phyloP scores from a whole-genome alignment of 2,797 vertebrate genomes.

The Loris lydekkerianus region DNA sequence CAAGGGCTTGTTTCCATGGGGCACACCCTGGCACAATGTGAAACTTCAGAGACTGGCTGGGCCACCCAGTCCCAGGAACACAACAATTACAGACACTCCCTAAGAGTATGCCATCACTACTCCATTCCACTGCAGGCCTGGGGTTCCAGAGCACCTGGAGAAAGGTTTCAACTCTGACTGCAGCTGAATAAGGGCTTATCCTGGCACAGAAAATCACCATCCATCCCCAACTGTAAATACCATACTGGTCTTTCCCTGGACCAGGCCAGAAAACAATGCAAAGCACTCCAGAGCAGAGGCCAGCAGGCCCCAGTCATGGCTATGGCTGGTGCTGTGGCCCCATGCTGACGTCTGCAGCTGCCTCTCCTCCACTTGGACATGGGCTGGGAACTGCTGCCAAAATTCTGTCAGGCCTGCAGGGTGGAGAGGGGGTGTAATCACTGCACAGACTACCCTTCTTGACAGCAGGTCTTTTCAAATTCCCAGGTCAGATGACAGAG shows the following conservation, averaged over 20 bases:
- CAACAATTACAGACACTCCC: background rate
- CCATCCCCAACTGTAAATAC: constrained; percentile 52
- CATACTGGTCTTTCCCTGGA: background rate
- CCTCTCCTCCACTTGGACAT: constrained; percentile 61
- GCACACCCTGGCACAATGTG: background rate
- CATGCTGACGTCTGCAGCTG: constrained; percentile 59
- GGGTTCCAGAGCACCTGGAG: background rate
- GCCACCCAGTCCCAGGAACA: constrained; percentile 35
- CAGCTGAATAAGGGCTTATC: background rate
- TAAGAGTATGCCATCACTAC: background rate
- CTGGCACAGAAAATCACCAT: background rate
- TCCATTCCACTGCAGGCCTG: constrained; percentile 51
- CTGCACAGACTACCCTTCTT: constrained; percentile 42
- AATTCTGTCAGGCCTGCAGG: constrained; percentile 69
- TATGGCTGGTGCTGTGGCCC: constrained; percentile 68
- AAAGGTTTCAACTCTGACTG: background rate
- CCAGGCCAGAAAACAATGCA: constrained; percentile 72
- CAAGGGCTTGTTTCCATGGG: background rate
- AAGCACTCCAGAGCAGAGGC: constrained; percentile 66
- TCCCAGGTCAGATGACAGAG: background rate
- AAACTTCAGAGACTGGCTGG: constrained; percentile 4
- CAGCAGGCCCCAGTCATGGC: background rate
- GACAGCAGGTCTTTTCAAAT: background rate
- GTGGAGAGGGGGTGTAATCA: constrained; percentile 37
- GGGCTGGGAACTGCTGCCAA: constrained; percentile 73